Base-by-base conservation (phyloP, 1,140 invertebrate genomes). In the Vollenhovia emeryi region DNA sequence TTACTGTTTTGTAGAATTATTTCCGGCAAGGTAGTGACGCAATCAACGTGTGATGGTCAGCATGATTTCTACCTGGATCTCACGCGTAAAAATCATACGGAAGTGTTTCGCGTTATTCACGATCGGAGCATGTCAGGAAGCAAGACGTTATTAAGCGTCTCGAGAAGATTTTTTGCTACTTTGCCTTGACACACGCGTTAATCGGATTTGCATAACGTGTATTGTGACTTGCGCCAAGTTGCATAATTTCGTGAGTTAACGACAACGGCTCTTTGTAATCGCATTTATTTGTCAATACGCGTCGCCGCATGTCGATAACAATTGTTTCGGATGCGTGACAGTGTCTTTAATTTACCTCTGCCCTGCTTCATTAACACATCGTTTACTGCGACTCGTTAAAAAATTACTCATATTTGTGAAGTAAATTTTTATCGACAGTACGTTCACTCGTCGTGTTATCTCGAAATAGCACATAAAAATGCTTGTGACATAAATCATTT, bases 141-240 rank as follows among this genome's bases (percentile, higher is more conserved):
- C 11, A 24, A 0, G 18, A 21, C 18, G 5, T 11, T 15, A 76
- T 76, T 43, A 60, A 43, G n/a, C 2, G 15, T 60, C 2, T 60
- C 40, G 15, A 76, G 21, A 40, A 62, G 62, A 45, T 6, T 30
- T 60, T 62, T 43, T 36, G 33, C 68, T 7, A 30, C 48, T 24
- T 48, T 11, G 52, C 73, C 36, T 75, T 75, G 73, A 18, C 40
- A 48, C 18, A 60, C n/a, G 40, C 36, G 55, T 76, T 76, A 76
- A 76, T 76, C 24, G 18, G 55, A 60, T 76, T 62, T 76, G 57
- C 74, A 30, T 62, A 62, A 21, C 33, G 36, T 3, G 57, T 30
- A 45, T 73, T 48, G 27, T 52, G 11, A 57, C 24, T 60, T 30
- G 33, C 33, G n/a, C 11, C 36, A 21, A 30, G 73, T 75, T 40